These are phyloP conservation scores for Sylvia atricapilla DNA, from an alignment of 2,113 vertebrate species.

Conservation along the genomic window DNA sequence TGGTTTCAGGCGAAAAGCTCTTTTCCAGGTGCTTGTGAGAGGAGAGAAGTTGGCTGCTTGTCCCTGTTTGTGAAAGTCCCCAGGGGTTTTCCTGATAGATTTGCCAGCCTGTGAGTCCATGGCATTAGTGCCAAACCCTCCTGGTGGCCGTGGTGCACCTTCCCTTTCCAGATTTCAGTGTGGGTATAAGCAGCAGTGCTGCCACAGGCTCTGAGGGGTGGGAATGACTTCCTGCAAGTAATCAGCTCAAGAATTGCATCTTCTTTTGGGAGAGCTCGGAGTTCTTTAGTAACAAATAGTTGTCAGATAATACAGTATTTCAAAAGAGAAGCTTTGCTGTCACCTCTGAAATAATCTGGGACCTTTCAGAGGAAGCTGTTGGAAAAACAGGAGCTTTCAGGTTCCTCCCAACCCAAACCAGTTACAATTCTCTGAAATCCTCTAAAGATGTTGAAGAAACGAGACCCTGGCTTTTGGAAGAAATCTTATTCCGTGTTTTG, in stretches of 20 bases:
- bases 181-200: not conserved
- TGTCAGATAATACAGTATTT: not conserved
- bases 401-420: not conserved
- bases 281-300: not conserved
- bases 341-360: not conserved
- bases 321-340: not conserved
- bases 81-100: not conserved
- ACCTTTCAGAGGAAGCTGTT: not conserved
- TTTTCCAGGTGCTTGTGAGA: not conserved
- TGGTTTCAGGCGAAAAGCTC: not conserved
- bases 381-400: not conserved
- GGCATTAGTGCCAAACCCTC: not conserved
- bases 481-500: not conserved
- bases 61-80: not conserved
- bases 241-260: not conserved
- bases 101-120: not conserved
- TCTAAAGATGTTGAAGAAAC: not conserved
- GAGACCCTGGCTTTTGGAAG: not conserved
- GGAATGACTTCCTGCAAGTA: not conserved
- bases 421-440: not conserved
- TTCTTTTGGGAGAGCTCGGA: not conserved
- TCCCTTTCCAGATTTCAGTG: not conserved
- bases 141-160: fast-evolving
- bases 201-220: not conserved
- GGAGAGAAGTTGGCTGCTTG: not conserved